Evolutionary conservation across 2,113 vertebrate species (phyloP), one percentile per base, ranked within the genome.

Genomic region (Gracilinanus agilis): DNA sequence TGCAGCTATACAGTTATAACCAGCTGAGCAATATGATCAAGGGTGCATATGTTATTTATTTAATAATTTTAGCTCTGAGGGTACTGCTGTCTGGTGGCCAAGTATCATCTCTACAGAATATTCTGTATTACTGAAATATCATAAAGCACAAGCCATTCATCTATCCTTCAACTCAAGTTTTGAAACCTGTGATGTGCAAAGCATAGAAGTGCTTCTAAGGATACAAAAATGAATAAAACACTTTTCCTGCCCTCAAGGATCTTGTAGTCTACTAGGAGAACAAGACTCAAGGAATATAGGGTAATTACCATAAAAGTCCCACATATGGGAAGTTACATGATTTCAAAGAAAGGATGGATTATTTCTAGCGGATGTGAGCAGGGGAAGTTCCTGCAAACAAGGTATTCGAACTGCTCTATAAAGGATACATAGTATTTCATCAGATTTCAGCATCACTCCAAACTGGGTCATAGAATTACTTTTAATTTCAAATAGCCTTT

Each of bases 61-160:
- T 83, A 49, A 3, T 49, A 49, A 49, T 49, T 25, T 93, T 2
- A 95, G 49, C 10, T 94, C 29, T 90, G 92, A 97, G 95, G 40
- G 29, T 67, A 34, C 3, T 34, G 9, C 27, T 10, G 29, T 34
- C 29, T 67, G 61, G 12, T 67, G 29, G 3, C 61, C 29, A 34
- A 24, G 55, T 25, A 29, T 67, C 13, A 67, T 67, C 29, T 12
- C 4, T 34, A 34, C 12, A 34, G 61, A 67, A 67, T 67, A 67
- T 67, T 67, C 29, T 67, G 29, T 67, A 67, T 67, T 67, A 67
- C 34, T 34, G 61, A 67, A 67, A 4, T 34, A 34, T 34, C 61
- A 16, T 67, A 67, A 67, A 67, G 61, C 12, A 67, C 12, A 67
- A 67, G 11, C 29, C 29, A 34, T 67, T 67, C 61, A 67, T 67